Base-by-base conservation (phyloP, 2,888 invertebrate genomes). In the Agonopterix arenella region DNA sequence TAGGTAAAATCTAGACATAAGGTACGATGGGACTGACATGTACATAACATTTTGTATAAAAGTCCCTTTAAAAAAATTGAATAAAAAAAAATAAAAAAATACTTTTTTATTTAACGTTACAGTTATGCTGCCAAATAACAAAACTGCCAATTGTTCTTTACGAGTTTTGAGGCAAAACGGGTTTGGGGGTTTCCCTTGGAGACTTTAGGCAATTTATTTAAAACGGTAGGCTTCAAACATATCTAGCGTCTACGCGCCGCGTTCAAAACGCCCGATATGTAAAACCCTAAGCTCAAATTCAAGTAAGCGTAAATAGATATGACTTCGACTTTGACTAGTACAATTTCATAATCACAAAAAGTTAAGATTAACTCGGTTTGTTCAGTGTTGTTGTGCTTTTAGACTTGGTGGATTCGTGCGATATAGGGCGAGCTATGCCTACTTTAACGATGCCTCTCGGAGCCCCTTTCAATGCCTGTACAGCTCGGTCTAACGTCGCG, bases 401-500 rank as follows among this genome's bases (percentile, higher is more conserved):
- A 7, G 73, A 56, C 11, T 50, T 46, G 42, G 36, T 37, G 11
- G 59, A 52, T 28, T 84, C 83, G 4, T 73, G 74, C 0, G 93
- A 93, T 57, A 95, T 85, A 9, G 97, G 97, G 62, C 96, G 93
- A 49, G 98, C 97, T 57, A 99, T 94, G 45, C 98, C 98, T 52
- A 99, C 94, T 64, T 92, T 92, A 1, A 99, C 99, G 48, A 92
- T 88, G 44, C 99, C 99, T 67, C 94, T 92, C 0, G 96, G 94
- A 60, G 98, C 98, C 49, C 97, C 96, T 80, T 99, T 99, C 58
- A 99, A 89, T 10, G 98, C 97, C 79, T 97, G 95, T 46, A 99
- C 98, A 7, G 99, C 98, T 82, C 96, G 95, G 78, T 99, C 98
- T 57, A 99, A 86, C 0, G 96, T 96, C 37, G 97, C 95, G 76